Conservation (phyloP, 2,797 vertebrate species). For the Anniella stebbinsi region DNA sequence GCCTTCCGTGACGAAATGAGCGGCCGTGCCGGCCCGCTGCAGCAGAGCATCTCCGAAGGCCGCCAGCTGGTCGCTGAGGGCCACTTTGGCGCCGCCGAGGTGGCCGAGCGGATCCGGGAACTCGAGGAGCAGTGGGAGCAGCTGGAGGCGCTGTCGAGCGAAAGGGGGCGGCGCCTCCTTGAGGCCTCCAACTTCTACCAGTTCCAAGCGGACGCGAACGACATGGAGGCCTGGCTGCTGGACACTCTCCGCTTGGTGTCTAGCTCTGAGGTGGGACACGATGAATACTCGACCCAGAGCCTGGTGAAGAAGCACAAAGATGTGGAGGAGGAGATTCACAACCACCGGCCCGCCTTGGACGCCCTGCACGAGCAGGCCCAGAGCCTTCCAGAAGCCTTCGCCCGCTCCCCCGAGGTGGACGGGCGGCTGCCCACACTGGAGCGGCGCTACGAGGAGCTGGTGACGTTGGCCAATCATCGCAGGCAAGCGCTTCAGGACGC, state of each 20-base stretch:
- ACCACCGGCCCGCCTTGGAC: slow-evolving; percentile 86
- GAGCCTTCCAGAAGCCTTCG: slow-evolving; percentile 79
- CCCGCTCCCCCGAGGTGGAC: slow-evolving; percentile 81
- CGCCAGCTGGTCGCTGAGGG: slow-evolving; percentile 86
- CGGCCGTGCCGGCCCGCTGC: slow-evolving; percentile 88
- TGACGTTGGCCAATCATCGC: slow-evolving; percentile 83
- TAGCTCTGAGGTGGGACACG: slow-evolving; percentile 90
- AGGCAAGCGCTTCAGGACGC: slow-evolving; percentile 88
- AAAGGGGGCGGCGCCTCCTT: slow-evolving; percentile 84
- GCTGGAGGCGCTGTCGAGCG: slow-evolving; percentile 70
- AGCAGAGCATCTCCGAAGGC: slow-evolving; percentile 87
- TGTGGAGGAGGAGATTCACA: slow-evolving; percentile 92
- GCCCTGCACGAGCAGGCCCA: slow-evolving; percentile 87
- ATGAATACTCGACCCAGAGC: slow-evolving; percentile 93
- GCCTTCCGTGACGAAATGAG: slow-evolving; percentile 94
- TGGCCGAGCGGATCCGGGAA: slow-evolving; percentile 84
- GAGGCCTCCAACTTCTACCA: slow-evolving; percentile 91
- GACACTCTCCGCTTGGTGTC: slow-evolving; percentile 89
- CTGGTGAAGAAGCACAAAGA: slow-evolving; percentile 92
- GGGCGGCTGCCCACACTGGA: slow-evolving; percentile 87
- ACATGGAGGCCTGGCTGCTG: slow-evolving; percentile 91
- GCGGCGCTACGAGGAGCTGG: slow-evolving; percentile 86
- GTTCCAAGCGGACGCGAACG: slow-evolving; percentile 92
- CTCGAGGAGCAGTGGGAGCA: slow-evolving; percentile 78
- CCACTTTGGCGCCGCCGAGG: slow-evolving; percentile 85